Percentiles rank a stretch among this genome's conserved stretches.
Conservation (phyloP, 2,888 invertebrate genomes). For the Drosophila birchii region DNA sequence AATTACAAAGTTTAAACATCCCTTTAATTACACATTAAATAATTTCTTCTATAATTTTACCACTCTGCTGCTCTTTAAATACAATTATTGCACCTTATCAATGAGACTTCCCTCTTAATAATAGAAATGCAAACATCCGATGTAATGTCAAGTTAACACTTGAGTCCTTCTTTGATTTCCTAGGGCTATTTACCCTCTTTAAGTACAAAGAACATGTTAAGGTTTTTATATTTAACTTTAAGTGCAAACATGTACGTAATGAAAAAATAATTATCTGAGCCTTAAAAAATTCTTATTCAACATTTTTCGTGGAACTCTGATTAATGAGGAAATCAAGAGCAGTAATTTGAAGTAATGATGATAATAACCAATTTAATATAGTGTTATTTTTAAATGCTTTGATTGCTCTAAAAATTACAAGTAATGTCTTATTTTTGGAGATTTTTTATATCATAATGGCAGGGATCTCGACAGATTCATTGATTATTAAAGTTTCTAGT, state of each 20-base stretch:
- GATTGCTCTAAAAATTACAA: background rate
- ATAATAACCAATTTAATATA: background rate
- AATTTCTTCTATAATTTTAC: constrained; percentile 9
- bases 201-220: background rate
- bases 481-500: background rate
- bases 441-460: background rate
- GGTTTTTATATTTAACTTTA: background rate
- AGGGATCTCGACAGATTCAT: too few species aligned
- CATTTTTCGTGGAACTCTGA: constrained; percentile 18
- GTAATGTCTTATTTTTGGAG: background rate
- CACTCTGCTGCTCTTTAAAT: background rate
- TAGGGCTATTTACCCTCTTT: background rate
- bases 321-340: constrained; percentile 7
- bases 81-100: background rate
- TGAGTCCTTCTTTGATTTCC: background rate
- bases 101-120: background rate
- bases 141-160: constrained; percentile 11
- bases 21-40: constrained; percentile 3
- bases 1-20: background rate
- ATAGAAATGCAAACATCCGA: constrained; percentile 12
- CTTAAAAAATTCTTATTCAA: constrained; percentile 7
- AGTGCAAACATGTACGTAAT: constrained; percentile 13
- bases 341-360: background rate
- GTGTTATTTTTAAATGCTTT: background rate
- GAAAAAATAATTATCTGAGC: constrained; percentile 8